Base-by-base conservation (phyloP, 2,888 invertebrate genomes). In the Meliscaeva auricollis region DNA sequence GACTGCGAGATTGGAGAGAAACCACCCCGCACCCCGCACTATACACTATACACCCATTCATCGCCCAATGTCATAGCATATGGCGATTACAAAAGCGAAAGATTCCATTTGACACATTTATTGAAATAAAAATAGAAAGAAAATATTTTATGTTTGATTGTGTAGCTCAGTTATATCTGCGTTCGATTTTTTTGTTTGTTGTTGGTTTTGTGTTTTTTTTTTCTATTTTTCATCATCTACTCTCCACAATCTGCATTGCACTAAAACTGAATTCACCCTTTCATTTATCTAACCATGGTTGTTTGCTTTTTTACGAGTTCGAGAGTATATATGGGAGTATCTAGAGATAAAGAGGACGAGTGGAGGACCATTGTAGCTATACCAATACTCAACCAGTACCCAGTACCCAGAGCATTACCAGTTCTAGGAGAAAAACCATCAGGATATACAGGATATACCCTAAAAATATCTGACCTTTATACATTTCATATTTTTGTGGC, bases 401-500 rank as follows among this genome's bases (percentile, higher is more conserved):
- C 50, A 52, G 11, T 0, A 52, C 50, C n/a, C 3, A 26, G 26
- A 26, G 3, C 26, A 26, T 26, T 26, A 26, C 26, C 26, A 26
- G 26, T 22, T 13, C 30, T 26, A 54, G 54, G 52, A 72, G 30
- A 32, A 41, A 54, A 41, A 22, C 58, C 58, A 58, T 58, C 58
- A 58, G 58, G 58, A 58, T 58, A 58, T 58, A 35, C 58, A 38
- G 58, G 41, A 41, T 60, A 15, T 60, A 41, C 62, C 62, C 46
- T 15, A 30, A 62, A 60, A 79, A 79, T 75, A 75, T 74, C 70
- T 84, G 79, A 84, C 79, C 79, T 84, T 75, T 84, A 66, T 84
- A 58, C 83, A 78, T 69, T 79, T 84, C 79, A 79, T 79, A 70
- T 84, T 84, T 84, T 75, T 84, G 79, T 84, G 84, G 79, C 74